phyloP scores from a whole-genome alignment of 2,888 invertebrate genomes.

The Stenichneumon culpator region DNA sequence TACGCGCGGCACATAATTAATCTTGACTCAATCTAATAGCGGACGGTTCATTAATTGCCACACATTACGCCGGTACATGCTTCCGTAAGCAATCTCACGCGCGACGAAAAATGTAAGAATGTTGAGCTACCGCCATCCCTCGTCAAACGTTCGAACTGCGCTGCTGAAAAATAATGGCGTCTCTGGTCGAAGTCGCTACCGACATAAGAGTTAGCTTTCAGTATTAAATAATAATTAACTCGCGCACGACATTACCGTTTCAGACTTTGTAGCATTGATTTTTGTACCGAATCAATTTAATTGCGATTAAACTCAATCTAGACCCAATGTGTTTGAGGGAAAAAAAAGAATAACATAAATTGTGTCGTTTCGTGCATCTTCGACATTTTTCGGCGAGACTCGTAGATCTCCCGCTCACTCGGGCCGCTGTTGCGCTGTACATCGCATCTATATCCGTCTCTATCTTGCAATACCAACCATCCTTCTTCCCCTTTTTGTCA shows the following conservation, averaged over 20 bases:
- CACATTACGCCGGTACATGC: background rate
- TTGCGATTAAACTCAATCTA: background rate
- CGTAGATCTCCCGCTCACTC: constrained; percentile 13
- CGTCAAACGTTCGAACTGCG: background rate
- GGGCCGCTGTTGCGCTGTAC: constrained; percentile 12
- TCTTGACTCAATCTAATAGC: too few relatives aligned
- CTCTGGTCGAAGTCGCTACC: background rate
- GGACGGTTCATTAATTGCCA: background rate
- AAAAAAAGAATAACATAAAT: background rate
- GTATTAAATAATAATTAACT: background rate
- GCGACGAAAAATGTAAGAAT: background rate
- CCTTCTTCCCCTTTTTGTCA: background rate
- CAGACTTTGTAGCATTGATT: background rate
- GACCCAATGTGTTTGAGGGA: background rate
- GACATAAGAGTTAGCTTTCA: background rate
- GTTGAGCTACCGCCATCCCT: background rate
- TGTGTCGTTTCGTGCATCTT: background rate
- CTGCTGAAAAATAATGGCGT: background rate
- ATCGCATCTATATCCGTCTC: constrained; percentile 4
- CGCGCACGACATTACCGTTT: background rate
- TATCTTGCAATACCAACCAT: background rate
- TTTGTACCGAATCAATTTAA: background rate
- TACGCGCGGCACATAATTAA: too few relatives aligned
- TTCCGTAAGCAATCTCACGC: background rate
- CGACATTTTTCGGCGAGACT: background rate